Evolutionary conservation across 2,113 vertebrate species (phyloP).

Genomic region (Zonotrichia leucophrys): DNA sequence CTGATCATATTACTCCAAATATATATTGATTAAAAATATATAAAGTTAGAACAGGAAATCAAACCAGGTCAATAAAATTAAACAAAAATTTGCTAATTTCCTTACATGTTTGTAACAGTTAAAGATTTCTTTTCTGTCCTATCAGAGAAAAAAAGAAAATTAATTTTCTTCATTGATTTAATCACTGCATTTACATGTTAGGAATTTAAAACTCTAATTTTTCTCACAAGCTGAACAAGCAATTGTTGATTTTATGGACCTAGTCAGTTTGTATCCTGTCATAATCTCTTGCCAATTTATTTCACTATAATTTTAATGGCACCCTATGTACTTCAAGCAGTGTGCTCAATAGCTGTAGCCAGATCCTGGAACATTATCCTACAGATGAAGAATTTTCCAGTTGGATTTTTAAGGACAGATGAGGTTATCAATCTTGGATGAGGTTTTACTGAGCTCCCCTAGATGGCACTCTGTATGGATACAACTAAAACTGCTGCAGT

Average conservation of each 20-base stretch:
- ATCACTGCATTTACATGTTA: background rate
- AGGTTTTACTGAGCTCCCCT: background rate
- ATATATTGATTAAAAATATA: background rate
- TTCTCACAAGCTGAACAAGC: background rate
- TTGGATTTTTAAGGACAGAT: background rate
- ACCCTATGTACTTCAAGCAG: background rate
- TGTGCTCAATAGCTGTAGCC: background rate
- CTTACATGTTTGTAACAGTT: background rate
- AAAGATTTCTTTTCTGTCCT: background rate
- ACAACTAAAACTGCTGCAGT: rapidly evolving
- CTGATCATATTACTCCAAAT: background rate
- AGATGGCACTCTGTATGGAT: slow-evolving; percentile 8
- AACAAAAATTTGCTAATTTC: background rate
- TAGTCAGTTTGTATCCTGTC: background rate
- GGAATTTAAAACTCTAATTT: background rate
- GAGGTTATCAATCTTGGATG: background rate
- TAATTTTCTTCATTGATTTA: background rate
- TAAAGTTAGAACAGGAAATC: background rate
- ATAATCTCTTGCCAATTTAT: background rate
- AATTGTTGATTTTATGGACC: background rate
- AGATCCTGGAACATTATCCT: background rate
- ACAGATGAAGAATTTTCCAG: background rate
- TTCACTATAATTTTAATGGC: background rate
- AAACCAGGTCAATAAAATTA: background rate
- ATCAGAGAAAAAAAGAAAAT: background rate